Base-by-base conservation (phyloP, 2,888 invertebrate species). In the Belgica antarctica region DNA sequence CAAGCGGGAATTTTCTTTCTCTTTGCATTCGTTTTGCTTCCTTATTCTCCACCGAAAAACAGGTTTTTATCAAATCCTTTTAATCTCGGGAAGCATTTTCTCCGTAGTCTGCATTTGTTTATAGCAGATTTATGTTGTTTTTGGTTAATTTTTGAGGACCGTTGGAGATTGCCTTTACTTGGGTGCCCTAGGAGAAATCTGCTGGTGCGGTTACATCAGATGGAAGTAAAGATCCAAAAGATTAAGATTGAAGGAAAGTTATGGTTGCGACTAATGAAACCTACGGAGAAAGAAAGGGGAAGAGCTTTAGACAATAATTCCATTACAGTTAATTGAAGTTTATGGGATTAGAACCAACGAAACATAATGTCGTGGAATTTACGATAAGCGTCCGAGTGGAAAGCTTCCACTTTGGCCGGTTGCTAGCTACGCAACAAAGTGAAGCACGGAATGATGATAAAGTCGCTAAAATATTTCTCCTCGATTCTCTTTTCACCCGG, bases 201-300 rank as follows among this genome's bases (percentile, higher is more conserved):
- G 41, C 8, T 52, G 52, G 17, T n/a, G 52, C 52, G 65, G 65
- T 66, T 25, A 66, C 46, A 46, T 66, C 65, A 66, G 65, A 66
- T 66, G 65, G 65, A 66, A 66, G 46, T 63, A 41, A 66, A 66
- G 46, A 46, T 66, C 65, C 65, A 66, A 66, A 66, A 66, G 65
- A 66, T 66, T 66, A 66, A 66, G 65, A 66, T 66, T 66, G 65
- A 46, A 66, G 65, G 47, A 66, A 66, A 47, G 46, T 66, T 66
- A 66, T 66, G 65, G 46, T 66, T 41, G 46, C 46, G 65, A 66
- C 65, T 66, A 66, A 66, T 66, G 41, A 46, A 66, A 66, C 65
- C 65, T 66, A 66, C 47, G 41, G 25, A 36, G 28, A 63, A 25
- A 41, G 62, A 62, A 22, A 62, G 12, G 19, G 36, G 34, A 31